phyloP scores from a whole-genome alignment of 2,888 invertebrate genomes.

The Hyposoter didymator region DNA sequence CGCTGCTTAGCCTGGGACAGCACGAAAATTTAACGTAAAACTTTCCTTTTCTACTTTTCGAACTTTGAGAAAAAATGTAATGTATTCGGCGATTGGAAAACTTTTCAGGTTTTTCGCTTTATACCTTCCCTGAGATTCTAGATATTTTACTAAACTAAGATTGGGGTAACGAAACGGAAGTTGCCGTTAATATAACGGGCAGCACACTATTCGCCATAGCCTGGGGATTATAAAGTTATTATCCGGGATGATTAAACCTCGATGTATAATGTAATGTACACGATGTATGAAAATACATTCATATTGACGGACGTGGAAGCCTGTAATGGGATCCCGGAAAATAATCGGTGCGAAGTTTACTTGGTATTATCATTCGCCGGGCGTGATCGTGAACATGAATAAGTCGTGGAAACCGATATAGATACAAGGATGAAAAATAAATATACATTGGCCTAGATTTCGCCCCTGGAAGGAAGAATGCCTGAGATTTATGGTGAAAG shows the following conservation, averaged over 20 bases:
- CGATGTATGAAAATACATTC: slow-evolving; percentile 2
- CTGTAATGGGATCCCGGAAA: slow-evolving; percentile 6
- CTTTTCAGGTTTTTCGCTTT: neutral
- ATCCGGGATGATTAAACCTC: slow-evolving; percentile 29
- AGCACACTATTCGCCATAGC: neutral
- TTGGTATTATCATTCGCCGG: slow-evolving; percentile 8
- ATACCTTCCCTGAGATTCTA: neutral
- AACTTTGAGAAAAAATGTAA: neutral
- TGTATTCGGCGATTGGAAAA: neutral
- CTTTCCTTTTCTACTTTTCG: neutral
- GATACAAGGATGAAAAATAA: slow-evolving; percentile 52
- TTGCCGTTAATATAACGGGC: neutral
- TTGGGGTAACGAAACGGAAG: neutral
- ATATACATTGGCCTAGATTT: slow-evolving; percentile 59
- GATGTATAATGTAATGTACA: slow-evolving; percentile 6
- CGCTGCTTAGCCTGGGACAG: neutral
- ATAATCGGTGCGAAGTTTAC: slow-evolving; percentile 23
- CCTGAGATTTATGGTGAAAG: slow-evolving; percentile 51
- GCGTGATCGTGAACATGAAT: slow-evolving; percentile 11
- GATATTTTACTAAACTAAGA: neutral
- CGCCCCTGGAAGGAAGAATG: neutral
- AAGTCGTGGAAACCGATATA: slow-evolving; percentile 22
- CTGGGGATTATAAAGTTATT: slow-evolving; percentile 39
- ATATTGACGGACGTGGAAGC: neutral
- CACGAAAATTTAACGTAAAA: neutral